Evolutionary conservation across 2,888 invertebrate genomes (phyloP).

Genomic region (Himalopsyche japonica): DNA sequence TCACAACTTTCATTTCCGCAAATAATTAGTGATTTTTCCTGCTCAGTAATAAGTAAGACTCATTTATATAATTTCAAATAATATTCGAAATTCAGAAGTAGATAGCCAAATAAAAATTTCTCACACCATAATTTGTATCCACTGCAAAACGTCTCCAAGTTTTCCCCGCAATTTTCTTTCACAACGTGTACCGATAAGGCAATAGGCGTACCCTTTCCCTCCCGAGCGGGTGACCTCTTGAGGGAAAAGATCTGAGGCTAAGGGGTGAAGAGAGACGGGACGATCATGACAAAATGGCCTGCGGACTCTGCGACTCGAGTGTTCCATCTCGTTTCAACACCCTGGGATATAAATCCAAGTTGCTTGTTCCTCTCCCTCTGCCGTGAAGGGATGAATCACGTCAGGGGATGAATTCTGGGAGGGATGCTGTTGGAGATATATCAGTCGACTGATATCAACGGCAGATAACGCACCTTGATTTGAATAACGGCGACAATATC

Average conservation of each 20-base stretch:
- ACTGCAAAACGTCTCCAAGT: constrained; percentile 7
- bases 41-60: no score
- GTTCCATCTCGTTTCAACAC: constrained; percentile 47
- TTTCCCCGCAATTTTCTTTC: neutral
- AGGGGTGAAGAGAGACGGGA: constrained; percentile 49
- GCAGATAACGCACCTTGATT: constrained; percentile 38
- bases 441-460: constrained; percentile 61
- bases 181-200: constrained; percentile 22
- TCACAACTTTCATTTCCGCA: no score
- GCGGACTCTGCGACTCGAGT: constrained; percentile 51
- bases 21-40: no score
- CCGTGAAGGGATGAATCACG: constrained; percentile 49
- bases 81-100: no score
- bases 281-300: constrained; percentile 67
- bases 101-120: neutral
- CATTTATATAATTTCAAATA: no score
- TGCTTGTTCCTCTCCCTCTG: constrained; percentile 45
- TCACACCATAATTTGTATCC: neutral
- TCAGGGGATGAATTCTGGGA: constrained; percentile 59
- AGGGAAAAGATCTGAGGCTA: constrained; percentile 28
- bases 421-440: constrained; percentile 50
- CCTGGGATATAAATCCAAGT: constrained; percentile 15
- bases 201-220: constrained; percentile 27
- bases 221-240: constrained; percentile 10
- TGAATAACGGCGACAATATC: neutral